Conservation (phyloP, 1,140 invertebrate species). For the Halictus rubicundus region DNA sequence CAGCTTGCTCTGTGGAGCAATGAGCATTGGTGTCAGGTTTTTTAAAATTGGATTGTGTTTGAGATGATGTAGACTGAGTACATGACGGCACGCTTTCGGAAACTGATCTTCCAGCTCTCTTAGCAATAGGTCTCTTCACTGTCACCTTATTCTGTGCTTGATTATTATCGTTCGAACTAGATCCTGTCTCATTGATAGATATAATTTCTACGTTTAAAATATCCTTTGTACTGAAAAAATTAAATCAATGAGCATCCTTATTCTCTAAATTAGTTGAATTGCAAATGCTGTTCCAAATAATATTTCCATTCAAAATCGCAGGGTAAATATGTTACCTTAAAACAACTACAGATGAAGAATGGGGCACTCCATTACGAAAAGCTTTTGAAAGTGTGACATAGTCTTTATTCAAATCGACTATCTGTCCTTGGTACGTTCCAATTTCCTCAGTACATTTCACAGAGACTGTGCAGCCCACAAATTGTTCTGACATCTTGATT, state of each 20-base stretch:
- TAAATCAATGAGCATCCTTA: slow-evolving; percentile 24
- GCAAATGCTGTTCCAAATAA: not conserved
- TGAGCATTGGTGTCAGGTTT: slow-evolving; percentile 62
- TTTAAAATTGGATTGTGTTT: slow-evolving; percentile 64
- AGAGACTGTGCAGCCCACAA: slow-evolving; percentile 89
- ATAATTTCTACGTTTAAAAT: slow-evolving; percentile 84
- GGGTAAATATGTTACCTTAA: slow-evolving; percentile 77
- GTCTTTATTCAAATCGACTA: slow-evolving; percentile 85
- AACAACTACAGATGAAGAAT: slow-evolving; percentile 82
- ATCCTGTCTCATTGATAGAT: slow-evolving; percentile 78
- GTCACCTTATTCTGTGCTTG: slow-evolving; percentile 79
- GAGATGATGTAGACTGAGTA: slow-evolving; percentile 52
- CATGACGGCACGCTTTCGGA: slow-evolving; percentile 77
- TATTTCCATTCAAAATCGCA: not conserved
- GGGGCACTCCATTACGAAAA: slow-evolving; percentile 90
- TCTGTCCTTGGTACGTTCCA: slow-evolving; percentile 90
- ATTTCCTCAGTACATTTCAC: slow-evolving; percentile 86
- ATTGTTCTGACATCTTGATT: slow-evolving; percentile 83
- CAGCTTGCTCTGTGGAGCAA: slow-evolving; percentile 62
- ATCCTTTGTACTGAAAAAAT: slow-evolving; percentile 82
- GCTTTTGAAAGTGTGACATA: slow-evolving; percentile 88
- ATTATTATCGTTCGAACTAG: slow-evolving; percentile 64
- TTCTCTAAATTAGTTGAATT: not conserved
- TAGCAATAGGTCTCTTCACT: slow-evolving; percentile 82
- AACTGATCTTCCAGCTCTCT: slow-evolving; percentile 79